These are phyloP conservation scores for Ceratothoa steindachneri DNA, from an alignment of 2,888 invertebrate species.

Conservation along the genomic window DNA sequence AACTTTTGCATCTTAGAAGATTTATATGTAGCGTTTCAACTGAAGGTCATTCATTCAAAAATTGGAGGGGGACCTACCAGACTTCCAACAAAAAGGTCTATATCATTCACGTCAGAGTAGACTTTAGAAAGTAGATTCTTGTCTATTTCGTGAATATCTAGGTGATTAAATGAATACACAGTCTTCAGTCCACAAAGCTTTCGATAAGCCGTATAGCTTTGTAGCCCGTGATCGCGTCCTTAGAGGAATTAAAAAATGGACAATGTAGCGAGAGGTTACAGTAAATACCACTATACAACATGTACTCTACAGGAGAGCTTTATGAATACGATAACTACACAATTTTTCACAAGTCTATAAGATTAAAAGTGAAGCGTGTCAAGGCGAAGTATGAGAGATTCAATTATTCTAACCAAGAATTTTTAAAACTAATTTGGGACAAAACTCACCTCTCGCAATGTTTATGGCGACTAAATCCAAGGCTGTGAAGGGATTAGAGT, in stretches of 20 bases:
- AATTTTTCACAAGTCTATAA: no score
- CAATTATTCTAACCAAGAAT: no score
- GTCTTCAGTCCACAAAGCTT: background rate
- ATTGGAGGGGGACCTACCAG: slow-evolving; percentile 37
- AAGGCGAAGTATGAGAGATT: no score
- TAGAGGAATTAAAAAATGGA: background rate
- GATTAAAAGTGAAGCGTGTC: no score
- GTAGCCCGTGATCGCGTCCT: background rate
- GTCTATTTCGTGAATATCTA: background rate
- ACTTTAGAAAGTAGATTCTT: background rate
- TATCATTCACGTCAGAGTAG: slow-evolving; percentile 28
- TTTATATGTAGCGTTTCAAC: no score
- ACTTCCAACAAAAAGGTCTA: slow-evolving; percentile 39
- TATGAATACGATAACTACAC: no score
- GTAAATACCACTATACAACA: no score
- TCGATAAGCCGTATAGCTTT: background rate
- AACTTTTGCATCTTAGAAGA: no score
- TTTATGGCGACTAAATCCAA: slow-evolving; percentile 33
- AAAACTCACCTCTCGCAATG: slow-evolving; percentile 32
- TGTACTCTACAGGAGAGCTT: no score
- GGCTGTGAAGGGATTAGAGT: background rate
- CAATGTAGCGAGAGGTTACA: no score
- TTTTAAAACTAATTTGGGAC: no score
- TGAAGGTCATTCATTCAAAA: no score
- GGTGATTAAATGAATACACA: background rate